Conservation (phyloP, 2,888 invertebrate species). For the Pyrochroa serraticornis region DNA sequence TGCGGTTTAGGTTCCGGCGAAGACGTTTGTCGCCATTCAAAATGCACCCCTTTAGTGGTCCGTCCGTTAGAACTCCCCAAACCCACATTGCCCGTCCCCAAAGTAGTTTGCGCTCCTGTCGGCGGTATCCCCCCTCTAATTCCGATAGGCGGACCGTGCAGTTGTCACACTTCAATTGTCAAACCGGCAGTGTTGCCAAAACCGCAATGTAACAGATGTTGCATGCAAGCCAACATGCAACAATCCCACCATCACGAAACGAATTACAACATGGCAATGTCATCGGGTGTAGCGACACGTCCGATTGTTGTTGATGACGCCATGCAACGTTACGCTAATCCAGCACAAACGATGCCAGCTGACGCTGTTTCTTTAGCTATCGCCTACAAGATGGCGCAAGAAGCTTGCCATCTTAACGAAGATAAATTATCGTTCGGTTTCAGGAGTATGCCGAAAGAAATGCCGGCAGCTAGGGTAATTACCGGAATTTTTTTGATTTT, state of each 20-base stretch:
- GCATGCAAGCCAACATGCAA: constrained; percentile 7
- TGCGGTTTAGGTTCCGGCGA: constrained; percentile 46
- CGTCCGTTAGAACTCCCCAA: constrained; percentile 47
- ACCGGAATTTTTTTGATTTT: neutral
- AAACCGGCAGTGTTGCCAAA: constrained; percentile 51
- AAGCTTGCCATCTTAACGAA: constrained; percentile 57
- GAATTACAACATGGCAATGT: neutral
- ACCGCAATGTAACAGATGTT: constrained; percentile 42
- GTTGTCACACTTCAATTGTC: constrained; percentile 48
- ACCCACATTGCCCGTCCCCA: constrained; percentile 27
- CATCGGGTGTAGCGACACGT: neutral
- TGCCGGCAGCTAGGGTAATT: constrained; percentile 31
- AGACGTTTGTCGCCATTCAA: constrained; percentile 27
- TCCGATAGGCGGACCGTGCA: constrained; percentile 49
- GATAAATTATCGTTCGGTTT: constrained; percentile 63
- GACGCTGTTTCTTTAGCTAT: constrained; percentile 61
- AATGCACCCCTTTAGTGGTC: constrained; percentile 47
- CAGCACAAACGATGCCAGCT: constrained; percentile 47
- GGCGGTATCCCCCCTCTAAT: constrained; percentile 27
- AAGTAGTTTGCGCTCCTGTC: constrained; percentile 25
- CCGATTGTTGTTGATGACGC: constrained; percentile 1
- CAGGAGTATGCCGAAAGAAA: constrained; percentile 58
- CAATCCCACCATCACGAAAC: too few relatives aligned
- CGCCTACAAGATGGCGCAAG: constrained; percentile 56
- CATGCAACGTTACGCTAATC: constrained; percentile 5